Base-by-base conservation (phyloP, 2,797 vertebrate genomes). In the Coregonus suidteri region DNA sequence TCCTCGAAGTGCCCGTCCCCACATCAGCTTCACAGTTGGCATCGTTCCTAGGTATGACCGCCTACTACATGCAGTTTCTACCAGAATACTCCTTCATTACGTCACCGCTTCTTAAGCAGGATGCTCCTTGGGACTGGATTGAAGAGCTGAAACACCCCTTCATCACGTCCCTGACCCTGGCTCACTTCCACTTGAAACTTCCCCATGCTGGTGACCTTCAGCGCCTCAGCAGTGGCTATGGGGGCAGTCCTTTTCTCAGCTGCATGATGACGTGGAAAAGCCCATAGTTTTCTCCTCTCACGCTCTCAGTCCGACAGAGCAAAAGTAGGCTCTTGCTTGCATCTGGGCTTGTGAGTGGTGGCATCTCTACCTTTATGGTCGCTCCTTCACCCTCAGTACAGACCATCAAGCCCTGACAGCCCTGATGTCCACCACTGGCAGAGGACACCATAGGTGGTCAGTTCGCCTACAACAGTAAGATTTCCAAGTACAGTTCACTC, bases 51-150 rank as follows among this genome's bases (percentile, higher is more conserved):
- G 65, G 18, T 20, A 78, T 78, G 64, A 74, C 6, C 13, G 31
- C 5, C 1, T 74, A 78, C 52, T 59, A 74, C 30, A 15, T 74
- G 9, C 5, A 6, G 18, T 59, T 59, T 13, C 62, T 74, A 18
- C 31, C 64, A 3, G n/a, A 78, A 9, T 68, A 67, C 18, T 77
- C 71, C 5, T 25, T 16, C 30, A 35, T n/a, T n/a, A 52, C 69
- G 25, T 14, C 69, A 3, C 69, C 41, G 1, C 41, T 9, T 41
- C 41, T 41, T 41, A 41, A 41, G 41, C 41, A 41, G 41, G 41
- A 41, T 2, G 41, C 7, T 41, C 1, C 41, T 41, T 41, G 41
- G 41, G 7, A 41, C 41, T 9, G 7, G 41, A 25, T 25, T 25
- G 25, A 25, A 25, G 25, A 25, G 25, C 25, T 25, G 25, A 25